These are phyloP conservation scores for Acanthochromis polyacanthus DNA, from an alignment of 2,113 vertebrate genomes.

Conservation along the genomic window DNA sequence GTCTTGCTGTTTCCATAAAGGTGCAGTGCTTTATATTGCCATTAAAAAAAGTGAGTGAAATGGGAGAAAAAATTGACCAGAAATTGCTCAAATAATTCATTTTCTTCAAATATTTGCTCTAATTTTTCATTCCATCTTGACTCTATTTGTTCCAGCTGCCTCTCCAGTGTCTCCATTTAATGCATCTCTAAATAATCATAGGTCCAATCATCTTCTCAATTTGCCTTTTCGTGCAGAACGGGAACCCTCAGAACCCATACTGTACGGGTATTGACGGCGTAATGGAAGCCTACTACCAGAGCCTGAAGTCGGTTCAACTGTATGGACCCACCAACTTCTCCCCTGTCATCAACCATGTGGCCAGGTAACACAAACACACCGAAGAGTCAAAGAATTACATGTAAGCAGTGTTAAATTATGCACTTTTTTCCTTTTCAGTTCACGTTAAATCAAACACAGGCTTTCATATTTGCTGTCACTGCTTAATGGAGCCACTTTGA, in stretches of 20 bases:
- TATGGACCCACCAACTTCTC: constrained; percentile 96
- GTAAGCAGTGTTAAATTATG: background rate
- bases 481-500: constrained; percentile 31
- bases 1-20: no score
- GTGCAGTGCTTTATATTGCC: no score
- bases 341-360: constrained; percentile 97
- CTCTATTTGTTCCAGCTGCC: no score
- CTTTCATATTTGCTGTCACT: background rate
- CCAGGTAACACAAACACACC: constrained; percentile 85
- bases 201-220: no score
- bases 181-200: background rate
- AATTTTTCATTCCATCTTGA: no score
- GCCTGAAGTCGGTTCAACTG: constrained; percentile 88
- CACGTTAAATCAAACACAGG: no score
- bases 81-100: no score
- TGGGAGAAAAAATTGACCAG: no score
- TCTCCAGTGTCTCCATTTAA: background rate
- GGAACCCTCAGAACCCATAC: constrained; percentile 97
- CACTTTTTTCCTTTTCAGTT: background rate
- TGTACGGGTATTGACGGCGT: constrained; percentile 96
- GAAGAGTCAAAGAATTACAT: background rate
- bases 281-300: constrained; percentile 97
- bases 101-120: no score
- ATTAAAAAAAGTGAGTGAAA: no score
- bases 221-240: constrained; percentile 85